These are phyloP conservation scores for Lochmaea capreae DNA, from an alignment of 2,888 invertebrate genomes.

Conservation along the genomic window DNA sequence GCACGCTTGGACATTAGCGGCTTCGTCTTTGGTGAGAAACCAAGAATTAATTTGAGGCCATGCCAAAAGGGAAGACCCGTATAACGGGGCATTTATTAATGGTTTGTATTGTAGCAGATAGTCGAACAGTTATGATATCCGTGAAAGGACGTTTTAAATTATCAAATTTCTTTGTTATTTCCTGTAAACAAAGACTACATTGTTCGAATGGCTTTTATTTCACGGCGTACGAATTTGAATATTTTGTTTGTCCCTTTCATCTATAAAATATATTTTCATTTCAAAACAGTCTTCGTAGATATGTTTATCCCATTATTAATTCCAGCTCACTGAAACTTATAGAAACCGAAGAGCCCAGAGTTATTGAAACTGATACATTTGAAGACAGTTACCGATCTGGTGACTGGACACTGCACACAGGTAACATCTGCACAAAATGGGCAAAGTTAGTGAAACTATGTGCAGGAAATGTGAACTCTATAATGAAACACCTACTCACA, in stretches of 20 bases:
- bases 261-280: neutral
- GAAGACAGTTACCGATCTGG: too few species aligned
- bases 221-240: neutral
- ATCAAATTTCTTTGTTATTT: conserved; percentile 29
- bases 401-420: too few species aligned
- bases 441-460: too few species aligned
- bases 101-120: conserved; percentile 32
- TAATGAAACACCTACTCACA: too few species aligned
- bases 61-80: conserved; percentile 34
- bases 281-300: too few species aligned
- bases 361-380: too few species aligned
- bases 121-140: conserved; percentile 23
- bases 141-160: conserved; percentile 29
- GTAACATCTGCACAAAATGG: too few species aligned
- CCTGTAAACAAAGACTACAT: neutral
- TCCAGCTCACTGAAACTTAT: too few species aligned
- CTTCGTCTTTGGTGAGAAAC: conserved; percentile 36
- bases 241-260: neutral
- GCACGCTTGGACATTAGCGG: conserved; percentile 34
- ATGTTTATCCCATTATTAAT: too few species aligned
- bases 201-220: neutral
- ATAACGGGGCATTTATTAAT: conserved; percentile 35
- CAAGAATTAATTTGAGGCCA: conserved; percentile 38
- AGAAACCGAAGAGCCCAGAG: too few species aligned
- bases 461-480: too few species aligned